A percentile compares a stretch with the other conserved stretches of the same genome.
phyloP scores from a whole-genome alignment of 2,888 invertebrate genomes.

The Cabera pusaria region DNA sequence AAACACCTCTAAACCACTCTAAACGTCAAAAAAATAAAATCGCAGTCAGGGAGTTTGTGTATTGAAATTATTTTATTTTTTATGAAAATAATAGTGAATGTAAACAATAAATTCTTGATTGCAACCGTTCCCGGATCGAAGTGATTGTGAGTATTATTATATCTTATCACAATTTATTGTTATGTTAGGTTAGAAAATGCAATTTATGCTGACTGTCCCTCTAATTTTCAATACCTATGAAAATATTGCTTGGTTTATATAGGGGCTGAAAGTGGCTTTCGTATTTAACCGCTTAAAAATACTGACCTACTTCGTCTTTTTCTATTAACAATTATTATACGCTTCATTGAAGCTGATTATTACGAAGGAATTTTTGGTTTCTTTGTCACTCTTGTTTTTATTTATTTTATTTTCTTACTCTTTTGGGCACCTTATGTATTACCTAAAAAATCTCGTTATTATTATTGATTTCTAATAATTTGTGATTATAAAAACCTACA shows the following conservation, averaged over 20 bases:
- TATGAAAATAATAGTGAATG: slow-evolving; percentile 13
- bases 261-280: slow-evolving; percentile 76
- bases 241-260: slow-evolving; percentile 57
- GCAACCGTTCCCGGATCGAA: slow-evolving; percentile 8
- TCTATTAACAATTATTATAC: slow-evolving; percentile 31
- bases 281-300: slow-evolving; percentile 49
- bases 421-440: too few species aligned
- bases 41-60: slow-evolving; percentile 13
- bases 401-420: too few species aligned
- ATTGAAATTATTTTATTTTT: slow-evolving; percentile 14
- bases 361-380: slow-evolving; percentile 25
- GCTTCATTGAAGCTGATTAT: slow-evolving; percentile 48
- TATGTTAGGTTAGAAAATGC: slow-evolving; percentile 76
- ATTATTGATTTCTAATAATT: too few species aligned
- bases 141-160: slow-evolving; percentile 60
- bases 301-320: slow-evolving; percentile 31
- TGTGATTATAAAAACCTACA: too few species aligned
- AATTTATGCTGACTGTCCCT: slow-evolving; percentile 72
- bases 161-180: slow-evolving; percentile 40
- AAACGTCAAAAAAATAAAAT: slow-evolving; percentile 12
- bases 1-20: too few species aligned
- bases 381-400: too few species aligned
- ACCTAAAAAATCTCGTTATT: too few species aligned
- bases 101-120: neutral
- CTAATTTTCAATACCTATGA: slow-evolving; percentile 52